Conservation (phyloP, 2,888 invertebrate genomes). For the Stratiomys singularior region DNA sequence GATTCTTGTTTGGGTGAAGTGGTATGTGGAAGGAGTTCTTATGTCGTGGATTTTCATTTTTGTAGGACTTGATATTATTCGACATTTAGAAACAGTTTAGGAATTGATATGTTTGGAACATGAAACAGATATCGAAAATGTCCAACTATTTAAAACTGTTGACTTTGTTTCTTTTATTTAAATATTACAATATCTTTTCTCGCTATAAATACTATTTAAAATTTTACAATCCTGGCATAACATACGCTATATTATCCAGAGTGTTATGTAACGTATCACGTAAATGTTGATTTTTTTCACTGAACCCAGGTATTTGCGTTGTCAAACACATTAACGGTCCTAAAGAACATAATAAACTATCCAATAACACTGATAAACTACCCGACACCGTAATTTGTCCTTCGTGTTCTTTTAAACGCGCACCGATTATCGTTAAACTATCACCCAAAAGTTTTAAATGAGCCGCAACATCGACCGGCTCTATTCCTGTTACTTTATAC, state of each 20-base stretch:
- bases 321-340: constrained; percentile 89
- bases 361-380: constrained; percentile 90
- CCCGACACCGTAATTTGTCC: constrained; percentile 96
- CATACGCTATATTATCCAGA: constrained; percentile 93
- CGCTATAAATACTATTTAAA: neutral
- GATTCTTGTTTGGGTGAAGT: no score
- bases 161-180: no score
- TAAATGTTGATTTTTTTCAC: constrained; percentile 71
- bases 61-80: no score
- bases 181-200: no score
- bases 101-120: no score
- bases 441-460: constrained; percentile 92
- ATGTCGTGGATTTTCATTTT: no score
- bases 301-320: constrained; percentile 81
- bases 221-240: constrained; percentile 82
- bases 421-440: constrained; percentile 92
- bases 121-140: no score
- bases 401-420: constrained; percentile 92
- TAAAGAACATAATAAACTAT: constrained; percentile 90
- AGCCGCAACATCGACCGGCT: constrained; percentile 90
- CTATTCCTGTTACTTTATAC: constrained; percentile 77
- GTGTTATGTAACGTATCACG: constrained; percentile 71
- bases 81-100: no score
- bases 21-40: no score
- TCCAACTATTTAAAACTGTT: no score